phyloP scores from a whole-genome alignment of 2,113 vertebrate species.

The Poeciliopsis retropinna region DNA sequence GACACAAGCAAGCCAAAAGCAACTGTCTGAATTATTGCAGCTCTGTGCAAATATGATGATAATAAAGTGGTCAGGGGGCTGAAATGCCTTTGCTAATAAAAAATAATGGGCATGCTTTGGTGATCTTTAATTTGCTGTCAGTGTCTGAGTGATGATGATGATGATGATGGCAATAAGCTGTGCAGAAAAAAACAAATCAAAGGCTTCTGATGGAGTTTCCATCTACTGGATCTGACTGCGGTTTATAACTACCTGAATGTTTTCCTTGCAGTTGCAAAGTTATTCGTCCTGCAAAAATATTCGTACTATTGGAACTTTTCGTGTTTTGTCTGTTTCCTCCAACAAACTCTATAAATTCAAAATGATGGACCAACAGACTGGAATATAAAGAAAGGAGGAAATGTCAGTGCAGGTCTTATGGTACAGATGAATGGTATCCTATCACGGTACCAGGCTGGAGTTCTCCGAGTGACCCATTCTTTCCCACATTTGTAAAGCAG shows the following conservation, averaged over 20 bases:
- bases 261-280: neutral
- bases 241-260: neutral
- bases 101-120: conserved; percentile 43
- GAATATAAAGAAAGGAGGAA: too few species aligned
- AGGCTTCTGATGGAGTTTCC: conserved; percentile 6
- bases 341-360: too few species aligned
- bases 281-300: neutral
- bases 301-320: neutral
- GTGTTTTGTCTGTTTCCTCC: too few species aligned
- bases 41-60: conserved; percentile 70
- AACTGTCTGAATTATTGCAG: conserved; percentile 73
- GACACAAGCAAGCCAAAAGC: conserved; percentile 59
- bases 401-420: too few species aligned
- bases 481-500: too few species aligned
- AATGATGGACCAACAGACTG: too few species aligned
- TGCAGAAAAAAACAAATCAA: conserved; percentile 12
- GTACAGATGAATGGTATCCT: too few species aligned
- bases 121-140: conserved; percentile 61
- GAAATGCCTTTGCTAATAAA: conserved; percentile 63
- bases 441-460: too few species aligned
- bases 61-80: conserved; percentile 62
- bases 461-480: too few species aligned
- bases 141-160: conserved; percentile 6
- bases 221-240: neutral
- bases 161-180: neutral